phyloP scores from a whole-genome alignment of 2,888 invertebrate species.

The Lagria hirta region DNA sequence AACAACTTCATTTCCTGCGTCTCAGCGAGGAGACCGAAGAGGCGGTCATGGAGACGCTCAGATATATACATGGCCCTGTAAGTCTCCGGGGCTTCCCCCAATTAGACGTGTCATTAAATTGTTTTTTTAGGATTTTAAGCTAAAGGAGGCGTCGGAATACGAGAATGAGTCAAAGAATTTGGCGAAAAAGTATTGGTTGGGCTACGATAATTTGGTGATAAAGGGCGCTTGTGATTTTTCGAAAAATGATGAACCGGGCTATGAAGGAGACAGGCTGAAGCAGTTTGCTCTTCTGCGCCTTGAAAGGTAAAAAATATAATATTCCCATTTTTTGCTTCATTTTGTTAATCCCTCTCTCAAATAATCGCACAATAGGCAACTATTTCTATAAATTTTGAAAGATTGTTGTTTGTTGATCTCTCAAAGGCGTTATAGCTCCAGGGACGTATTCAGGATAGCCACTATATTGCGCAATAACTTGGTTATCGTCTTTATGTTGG shows the following conservation, averaged over 20 bases:
- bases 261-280: slow-evolving; percentile 66
- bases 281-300: slow-evolving; percentile 72
- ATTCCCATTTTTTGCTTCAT: no score
- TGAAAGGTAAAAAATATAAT: slow-evolving; percentile 68
- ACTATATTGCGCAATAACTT: no score
- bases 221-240: slow-evolving; percentile 74
- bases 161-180: slow-evolving; percentile 70
- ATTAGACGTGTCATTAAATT: slow-evolving; percentile 11
- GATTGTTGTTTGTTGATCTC: no score
- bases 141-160: slow-evolving; percentile 55
- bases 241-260: slow-evolving; percentile 56
- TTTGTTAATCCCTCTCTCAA: no score
- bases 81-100: no score
- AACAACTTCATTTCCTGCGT: slow-evolving; percentile 73
- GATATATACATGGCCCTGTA: slow-evolving; percentile 74
- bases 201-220: slow-evolving; percentile 73
- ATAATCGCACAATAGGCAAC: no score
- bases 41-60: slow-evolving; percentile 71
- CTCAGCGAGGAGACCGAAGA: slow-evolving; percentile 71
- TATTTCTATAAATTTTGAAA: no score
- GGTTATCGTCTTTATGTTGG: no score
- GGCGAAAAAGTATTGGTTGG: slow-evolving; percentile 74
- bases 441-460: no score
- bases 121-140: slow-evolving; percentile 55
- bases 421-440: no score